Conservation (phyloP, 2,888 invertebrate species). For the Ochropleura plecta region DNA sequence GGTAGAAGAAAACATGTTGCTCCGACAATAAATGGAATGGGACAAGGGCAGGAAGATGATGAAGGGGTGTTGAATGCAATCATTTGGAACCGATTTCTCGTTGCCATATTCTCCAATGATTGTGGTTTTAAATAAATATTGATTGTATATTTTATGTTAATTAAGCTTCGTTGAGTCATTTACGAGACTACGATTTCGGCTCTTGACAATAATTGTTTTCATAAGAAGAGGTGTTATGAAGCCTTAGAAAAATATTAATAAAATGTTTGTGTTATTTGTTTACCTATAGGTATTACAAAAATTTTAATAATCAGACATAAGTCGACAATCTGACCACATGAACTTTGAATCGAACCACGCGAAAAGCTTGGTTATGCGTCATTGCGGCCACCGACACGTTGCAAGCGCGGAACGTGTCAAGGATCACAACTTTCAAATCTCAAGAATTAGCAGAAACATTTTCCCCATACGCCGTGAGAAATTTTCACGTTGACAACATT, state of each 20-base stretch:
- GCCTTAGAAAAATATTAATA: not conserved
- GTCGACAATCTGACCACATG: slow-evolving; percentile 60
- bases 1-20: too few relatives aligned
- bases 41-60: too few relatives aligned
- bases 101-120: not conserved
- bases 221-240: slow-evolving; percentile 1
- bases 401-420: slow-evolving; percentile 79
- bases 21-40: too few relatives aligned
- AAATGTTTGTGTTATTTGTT: slow-evolving; percentile 8
- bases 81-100: not conserved
- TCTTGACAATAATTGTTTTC: not conserved
- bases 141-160: slow-evolving; percentile 46
- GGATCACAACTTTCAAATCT: slow-evolving; percentile 85
- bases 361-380: slow-evolving; percentile 81
- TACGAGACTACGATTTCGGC: slow-evolving; percentile 32
- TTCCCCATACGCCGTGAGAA: slow-evolving; percentile 73
- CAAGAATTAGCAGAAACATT: slow-evolving; percentile 61
- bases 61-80: slow-evolving; percentile 1
- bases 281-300: not conserved
- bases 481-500: slow-evolving; percentile 79
- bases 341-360: slow-evolving; percentile 71
- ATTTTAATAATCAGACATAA: slow-evolving; percentile 39
- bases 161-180: slow-evolving; percentile 19
- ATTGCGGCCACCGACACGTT: slow-evolving; percentile 74
- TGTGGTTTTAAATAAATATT: slow-evolving; percentile 32